These are phyloP conservation scores for Varecia variegata DNA, from an alignment of 2,797 vertebrate species.

Conservation along the genomic window DNA sequence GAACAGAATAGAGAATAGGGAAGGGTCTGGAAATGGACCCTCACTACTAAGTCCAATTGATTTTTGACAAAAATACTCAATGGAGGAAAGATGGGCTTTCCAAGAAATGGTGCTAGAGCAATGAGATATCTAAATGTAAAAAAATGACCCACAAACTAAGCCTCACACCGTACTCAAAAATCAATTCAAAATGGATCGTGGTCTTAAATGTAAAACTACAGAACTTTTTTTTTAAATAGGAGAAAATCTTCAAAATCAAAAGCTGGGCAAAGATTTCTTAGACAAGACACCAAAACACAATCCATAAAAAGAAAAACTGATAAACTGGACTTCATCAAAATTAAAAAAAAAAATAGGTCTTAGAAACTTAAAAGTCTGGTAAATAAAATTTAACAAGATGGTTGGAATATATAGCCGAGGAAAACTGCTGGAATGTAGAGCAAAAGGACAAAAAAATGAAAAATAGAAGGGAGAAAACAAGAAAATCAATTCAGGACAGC, in stretches of 20 bases:
- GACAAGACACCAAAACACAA: not conserved
- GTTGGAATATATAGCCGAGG: not conserved
- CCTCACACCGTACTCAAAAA: not conserved
- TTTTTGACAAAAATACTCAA: not conserved
- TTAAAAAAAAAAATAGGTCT: not conserved
- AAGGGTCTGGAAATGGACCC: not conserved
- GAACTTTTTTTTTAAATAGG: not conserved
- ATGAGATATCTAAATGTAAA: not conserved
- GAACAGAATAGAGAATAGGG: not conserved
- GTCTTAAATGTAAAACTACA: not conserved
- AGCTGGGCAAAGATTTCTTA: not conserved
- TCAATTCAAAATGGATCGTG: not conserved
- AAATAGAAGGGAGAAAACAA: not conserved
- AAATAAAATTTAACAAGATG: not conserved
- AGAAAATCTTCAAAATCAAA: not conserved
- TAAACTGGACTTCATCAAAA: not conserved
- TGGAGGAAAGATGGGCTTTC: not conserved
- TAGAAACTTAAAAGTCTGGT: not conserved
- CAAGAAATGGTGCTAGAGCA: not conserved
- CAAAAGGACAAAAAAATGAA: not conserved
- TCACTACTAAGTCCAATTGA: not conserved
- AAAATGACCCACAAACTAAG: not conserved
- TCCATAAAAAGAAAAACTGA: not conserved
- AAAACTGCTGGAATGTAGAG: not conserved
- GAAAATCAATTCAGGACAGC: not conserved